Conservation (phyloP, 2,113 vertebrate genomes). For the Mirounga angustirostris region DNA sequence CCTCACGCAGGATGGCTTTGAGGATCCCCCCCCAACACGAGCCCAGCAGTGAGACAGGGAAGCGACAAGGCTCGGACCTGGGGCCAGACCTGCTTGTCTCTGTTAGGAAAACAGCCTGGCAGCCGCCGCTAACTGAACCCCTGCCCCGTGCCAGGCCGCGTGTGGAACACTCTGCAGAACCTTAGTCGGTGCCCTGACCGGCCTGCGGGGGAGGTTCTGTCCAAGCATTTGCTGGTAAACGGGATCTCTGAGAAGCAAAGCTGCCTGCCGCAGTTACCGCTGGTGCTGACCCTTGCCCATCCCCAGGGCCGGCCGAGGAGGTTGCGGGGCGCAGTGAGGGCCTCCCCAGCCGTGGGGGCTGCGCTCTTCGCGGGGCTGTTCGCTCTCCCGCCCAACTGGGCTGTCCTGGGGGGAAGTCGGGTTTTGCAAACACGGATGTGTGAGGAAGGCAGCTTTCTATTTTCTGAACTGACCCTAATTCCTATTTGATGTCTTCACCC, state of each 20-base stretch:
- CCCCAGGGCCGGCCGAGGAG: accelerated
- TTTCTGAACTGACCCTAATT: neutral
- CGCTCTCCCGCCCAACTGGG: accelerated
- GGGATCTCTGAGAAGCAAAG: neutral
- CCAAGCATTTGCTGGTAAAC: accelerated
- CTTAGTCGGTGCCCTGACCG: accelerated
- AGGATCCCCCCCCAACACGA: accelerated
- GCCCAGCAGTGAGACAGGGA: neutral
- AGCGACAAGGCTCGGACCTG: accelerated
- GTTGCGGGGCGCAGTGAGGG: neutral
- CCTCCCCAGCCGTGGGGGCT: neutral
- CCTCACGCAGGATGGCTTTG: neutral
- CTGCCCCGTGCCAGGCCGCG: neutral
- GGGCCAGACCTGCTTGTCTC: neutral
- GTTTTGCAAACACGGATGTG: accelerated
- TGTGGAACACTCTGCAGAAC: neutral
- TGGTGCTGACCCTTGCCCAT: neutral
- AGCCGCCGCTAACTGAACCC: accelerated
- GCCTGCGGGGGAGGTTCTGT: accelerated
- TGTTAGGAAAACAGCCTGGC: neutral
- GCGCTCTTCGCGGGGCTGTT: accelerated
- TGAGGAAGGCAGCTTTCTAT: neutral
- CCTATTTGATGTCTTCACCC: neutral
- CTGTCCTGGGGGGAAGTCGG: too few species aligned
- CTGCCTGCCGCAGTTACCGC: accelerated